Evolutionary conservation across 2,113 vertebrate species (phyloP), one percentile per base, ranked within the genome.

Genomic region (Erpornis zantholeuca): DNA sequence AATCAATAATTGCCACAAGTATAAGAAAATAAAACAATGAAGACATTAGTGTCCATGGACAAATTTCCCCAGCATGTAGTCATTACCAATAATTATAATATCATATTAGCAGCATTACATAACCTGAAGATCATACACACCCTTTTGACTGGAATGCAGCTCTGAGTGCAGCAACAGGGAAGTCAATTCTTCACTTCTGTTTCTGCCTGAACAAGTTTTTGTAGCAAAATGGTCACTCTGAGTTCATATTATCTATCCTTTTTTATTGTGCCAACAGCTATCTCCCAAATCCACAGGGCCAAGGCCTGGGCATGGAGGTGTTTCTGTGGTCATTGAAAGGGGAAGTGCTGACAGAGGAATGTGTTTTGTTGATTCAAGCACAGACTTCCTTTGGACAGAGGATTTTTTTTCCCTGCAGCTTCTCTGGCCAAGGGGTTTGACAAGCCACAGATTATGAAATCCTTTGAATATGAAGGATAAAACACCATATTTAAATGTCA

Each of bases 401-500:
- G 27, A 63, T 27, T 59, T 27, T 50, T 52, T 40, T 61, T 40
- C 31, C 77, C 47, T 76, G 31, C 47, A 78, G 13, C 8, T 63
- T 84, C 33, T 13, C 18, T 69, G 54, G 28, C 17, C 79, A 88
- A 77, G 11, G 6, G 13, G 14, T 2, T 65, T 85, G 52, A 14
- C n/a, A 59, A 93, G 69, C 17, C 31, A 65, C 45, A 92, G 38
- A 35, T 31, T 65, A 88, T 56, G 14, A 77, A 84, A 85, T 73
- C 23, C 87, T 93, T 90, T 91, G 47, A 92, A 83, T 75, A 84
- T 28, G 29, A 81, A 66, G 38, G 53, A 65, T 45, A 95, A 92
- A 94, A 38, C n/a, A 56, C 7, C 22, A 20, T 57, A 92, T 92
- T 96, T 96, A 94, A 96, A 92, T 93, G 79, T 76, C 70, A 92